phyloP scores from a whole-genome alignment of 2,888 invertebrate species.

The Pachymerium ferrugineum region DNA sequence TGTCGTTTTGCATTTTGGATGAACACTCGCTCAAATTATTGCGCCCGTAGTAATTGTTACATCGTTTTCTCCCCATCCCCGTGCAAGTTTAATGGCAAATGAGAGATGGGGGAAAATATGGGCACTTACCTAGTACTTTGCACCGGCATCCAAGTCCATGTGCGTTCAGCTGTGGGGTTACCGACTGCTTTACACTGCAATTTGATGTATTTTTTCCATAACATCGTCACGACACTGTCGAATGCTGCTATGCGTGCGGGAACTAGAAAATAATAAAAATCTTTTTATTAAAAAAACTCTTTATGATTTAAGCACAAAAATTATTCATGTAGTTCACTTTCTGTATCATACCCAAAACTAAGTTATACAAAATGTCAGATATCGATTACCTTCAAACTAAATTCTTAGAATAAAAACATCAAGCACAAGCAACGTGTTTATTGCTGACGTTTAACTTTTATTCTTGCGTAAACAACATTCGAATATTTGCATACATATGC shows the following conservation, averaged over 20 bases:
- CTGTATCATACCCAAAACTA: too few relatives aligned
- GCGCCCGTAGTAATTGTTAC: slow-evolving; percentile 23
- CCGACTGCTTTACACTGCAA: slow-evolving; percentile 89
- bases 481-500: neutral
- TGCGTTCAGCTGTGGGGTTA: slow-evolving; percentile 81
- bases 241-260: slow-evolving; percentile 93
- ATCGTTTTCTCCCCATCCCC: slow-evolving; percentile 22
- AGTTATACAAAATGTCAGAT: too few relatives aligned
- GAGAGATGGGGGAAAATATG: neutral
- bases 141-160: slow-evolving; percentile 56
- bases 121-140: slow-evolving; percentile 24
- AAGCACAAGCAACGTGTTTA: neutral
- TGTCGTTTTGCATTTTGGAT: slow-evolving; percentile 20
- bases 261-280: slow-evolving; percentile 53
- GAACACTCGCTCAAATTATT: slow-evolving; percentile 10
- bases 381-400: neutral
- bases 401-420: neutral
- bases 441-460: neutral
- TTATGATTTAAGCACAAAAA: neutral
- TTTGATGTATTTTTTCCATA: slow-evolving; percentile 75
- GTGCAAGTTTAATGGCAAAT: slow-evolving; percentile 20
- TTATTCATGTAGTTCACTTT: neutral
- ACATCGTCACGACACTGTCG: slow-evolving; percentile 69
- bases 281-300: neutral
- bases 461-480: neutral